These are phyloP conservation scores for Danaus plexippus DNA, from an alignment of 1,140 invertebrate genomes.

Conservation along the genomic window DNA sequence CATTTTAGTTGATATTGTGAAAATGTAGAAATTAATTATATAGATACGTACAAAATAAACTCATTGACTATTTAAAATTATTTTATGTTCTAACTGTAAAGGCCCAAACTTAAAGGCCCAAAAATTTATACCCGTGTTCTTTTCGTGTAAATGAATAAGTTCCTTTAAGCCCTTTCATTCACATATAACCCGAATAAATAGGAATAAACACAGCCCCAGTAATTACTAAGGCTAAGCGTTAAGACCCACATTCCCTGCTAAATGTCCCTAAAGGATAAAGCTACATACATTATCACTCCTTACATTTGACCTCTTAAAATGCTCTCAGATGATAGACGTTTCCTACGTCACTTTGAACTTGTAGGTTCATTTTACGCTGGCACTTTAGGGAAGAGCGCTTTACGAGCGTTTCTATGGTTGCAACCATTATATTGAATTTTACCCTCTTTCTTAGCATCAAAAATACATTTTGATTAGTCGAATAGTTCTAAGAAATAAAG, in stretches of 20 bases:
- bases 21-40: too few relatives aligned
- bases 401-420: constrained; percentile 23
- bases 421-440: constrained; percentile 21
- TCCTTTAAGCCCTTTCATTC: constrained; percentile 35
- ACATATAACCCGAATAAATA: constrained; percentile 29
- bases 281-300: constrained; percentile 53
- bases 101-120: too few relatives aligned
- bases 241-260: constrained; percentile 60
- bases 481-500: too few relatives aligned
- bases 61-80: too few relatives aligned
- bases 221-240: constrained; percentile 61
- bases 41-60: too few relatives aligned
- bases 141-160: too few relatives aligned
- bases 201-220: constrained; percentile 48
- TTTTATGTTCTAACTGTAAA: too few relatives aligned
- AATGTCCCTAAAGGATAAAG: constrained; percentile 50
- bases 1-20: too few relatives aligned
- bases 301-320: constrained; percentile 37
- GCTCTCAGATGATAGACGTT: constrained; percentile 17
- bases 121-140: too few relatives aligned
- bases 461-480: background rate
- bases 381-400: constrained; percentile 21
- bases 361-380: constrained; percentile 35
- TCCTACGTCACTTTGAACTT: constrained; percentile 14
- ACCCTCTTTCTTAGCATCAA: constrained; percentile 20